These are phyloP conservation scores for Sturmia bella DNA, from an alignment of 2,888 invertebrate genomes.

Conservation along the genomic window DNA sequence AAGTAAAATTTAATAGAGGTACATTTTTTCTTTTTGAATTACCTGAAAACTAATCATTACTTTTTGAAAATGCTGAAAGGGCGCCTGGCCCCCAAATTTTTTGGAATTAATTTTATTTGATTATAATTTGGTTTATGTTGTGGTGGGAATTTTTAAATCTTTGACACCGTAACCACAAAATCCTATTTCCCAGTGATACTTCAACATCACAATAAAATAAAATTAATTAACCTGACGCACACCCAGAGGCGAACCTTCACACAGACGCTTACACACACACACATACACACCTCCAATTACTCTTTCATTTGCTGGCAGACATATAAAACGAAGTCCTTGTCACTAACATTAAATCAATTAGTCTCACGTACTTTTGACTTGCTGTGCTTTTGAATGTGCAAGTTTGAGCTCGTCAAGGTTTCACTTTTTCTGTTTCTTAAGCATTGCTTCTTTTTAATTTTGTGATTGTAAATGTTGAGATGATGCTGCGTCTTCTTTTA, in stretches of 20 bases:
- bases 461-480: constrained; percentile 17
- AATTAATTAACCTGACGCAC: constrained; percentile 70
- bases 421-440: constrained; percentile 42
- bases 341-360: constrained; percentile 69
- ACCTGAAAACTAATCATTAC: too few relatives aligned
- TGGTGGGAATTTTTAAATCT: constrained; percentile 56
- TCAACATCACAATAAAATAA: constrained; percentile 69
- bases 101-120: constrained; percentile 32
- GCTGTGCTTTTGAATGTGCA: background rate
- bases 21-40: too few relatives aligned
- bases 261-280: background rate
- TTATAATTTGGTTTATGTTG: constrained; percentile 34
- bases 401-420: constrained; percentile 63
- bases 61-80: background rate
- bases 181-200: constrained; percentile 66
- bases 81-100: background rate
- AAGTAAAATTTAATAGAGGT: too few relatives aligned
- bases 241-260: constrained; percentile 15
- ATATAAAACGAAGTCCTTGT: constrained; percentile 58
- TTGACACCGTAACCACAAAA: constrained; percentile 67
- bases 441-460: constrained; percentile 31
- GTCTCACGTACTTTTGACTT: constrained; percentile 64
- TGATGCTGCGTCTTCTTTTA: constrained; percentile 31
- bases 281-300: background rate
- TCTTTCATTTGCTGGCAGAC: constrained; percentile 4